These are phyloP conservation scores for Cyanoliseus patagonus DNA, from an alignment of 2,113 vertebrate genomes.

Conservation along the genomic window DNA sequence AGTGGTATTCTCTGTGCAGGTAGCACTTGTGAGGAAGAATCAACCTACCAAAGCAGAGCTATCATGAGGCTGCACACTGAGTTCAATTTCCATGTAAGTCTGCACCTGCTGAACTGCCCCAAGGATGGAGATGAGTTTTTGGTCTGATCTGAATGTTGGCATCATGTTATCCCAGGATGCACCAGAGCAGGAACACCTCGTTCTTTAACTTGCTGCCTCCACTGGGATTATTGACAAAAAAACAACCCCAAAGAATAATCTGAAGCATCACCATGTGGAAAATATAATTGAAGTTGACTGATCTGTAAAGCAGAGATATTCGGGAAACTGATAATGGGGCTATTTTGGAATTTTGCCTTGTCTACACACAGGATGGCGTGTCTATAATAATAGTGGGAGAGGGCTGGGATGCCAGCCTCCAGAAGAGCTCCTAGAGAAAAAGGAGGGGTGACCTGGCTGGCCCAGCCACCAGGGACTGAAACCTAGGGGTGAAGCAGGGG, in stretches of 20 bases:
- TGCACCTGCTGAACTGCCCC: background rate
- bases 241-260: background rate
- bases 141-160: background rate
- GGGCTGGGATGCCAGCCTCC: background rate
- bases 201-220: background rate
- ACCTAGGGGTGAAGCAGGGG: background rate
- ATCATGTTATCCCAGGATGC: background rate
- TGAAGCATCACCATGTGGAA: background rate
- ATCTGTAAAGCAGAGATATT: background rate
- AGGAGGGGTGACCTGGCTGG: background rate
- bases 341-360: background rate
- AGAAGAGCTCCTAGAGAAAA: background rate
- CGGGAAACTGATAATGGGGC: background rate
- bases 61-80: rapidly evolving
- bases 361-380: background rate
- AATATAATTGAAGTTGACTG: background rate
- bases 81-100: background rate
- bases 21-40: background rate
- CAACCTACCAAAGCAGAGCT: background rate
- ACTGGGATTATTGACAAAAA: background rate
- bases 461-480: background rate
- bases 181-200: background rate
- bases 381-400: background rate
- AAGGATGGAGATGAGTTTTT: background rate
- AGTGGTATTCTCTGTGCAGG: background rate